Evolutionary conservation across 2,888 invertebrate genomes (phyloP).

Genomic region (Pseudanteris insignis): DNA sequence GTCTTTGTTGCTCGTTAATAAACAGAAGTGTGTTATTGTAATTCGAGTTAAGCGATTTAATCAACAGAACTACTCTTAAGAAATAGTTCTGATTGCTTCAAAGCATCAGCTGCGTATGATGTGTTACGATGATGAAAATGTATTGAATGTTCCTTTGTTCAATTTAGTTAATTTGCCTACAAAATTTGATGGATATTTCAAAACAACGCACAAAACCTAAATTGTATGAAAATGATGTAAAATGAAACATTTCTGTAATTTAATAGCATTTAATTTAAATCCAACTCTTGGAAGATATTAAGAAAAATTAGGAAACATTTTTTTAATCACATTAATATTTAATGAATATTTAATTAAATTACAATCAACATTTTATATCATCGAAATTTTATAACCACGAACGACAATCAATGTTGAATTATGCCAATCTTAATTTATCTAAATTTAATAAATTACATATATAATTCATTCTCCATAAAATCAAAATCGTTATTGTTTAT

Average conservation of each 20-base stretch:
- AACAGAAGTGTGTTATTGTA: too few species aligned
- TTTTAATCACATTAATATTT: too few species aligned
- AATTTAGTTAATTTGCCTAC: slow-evolving; percentile 32
- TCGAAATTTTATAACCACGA: neutral
- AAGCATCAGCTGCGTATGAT: slow-evolving; percentile 36
- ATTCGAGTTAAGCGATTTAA: slow-evolving; percentile 22
- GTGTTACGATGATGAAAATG: slow-evolving; percentile 32
- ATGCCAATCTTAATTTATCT: too few species aligned
- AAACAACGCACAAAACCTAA: neutral
- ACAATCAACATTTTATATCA: neutral
- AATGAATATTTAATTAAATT: neutral
- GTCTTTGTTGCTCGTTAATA: too few species aligned
- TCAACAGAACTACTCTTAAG: slow-evolving; percentile 25
- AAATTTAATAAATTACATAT: neutral
- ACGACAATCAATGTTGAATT: too few species aligned
- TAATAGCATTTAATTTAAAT: too few species aligned
- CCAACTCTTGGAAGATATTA: neutral
- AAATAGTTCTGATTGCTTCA: slow-evolving; percentile 38
- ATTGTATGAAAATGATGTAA: neutral
- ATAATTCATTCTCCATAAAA: too few species aligned
- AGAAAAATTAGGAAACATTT: neutral
- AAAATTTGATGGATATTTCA: slow-evolving; percentile 14
- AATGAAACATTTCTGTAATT: too few species aligned
- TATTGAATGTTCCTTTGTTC: slow-evolving; percentile 27
- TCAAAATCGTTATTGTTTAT: too few species aligned